These are phyloP conservation scores for Globicephala melas DNA, from an alignment of 2,113 vertebrate genomes.

Conservation along the genomic window DNA sequence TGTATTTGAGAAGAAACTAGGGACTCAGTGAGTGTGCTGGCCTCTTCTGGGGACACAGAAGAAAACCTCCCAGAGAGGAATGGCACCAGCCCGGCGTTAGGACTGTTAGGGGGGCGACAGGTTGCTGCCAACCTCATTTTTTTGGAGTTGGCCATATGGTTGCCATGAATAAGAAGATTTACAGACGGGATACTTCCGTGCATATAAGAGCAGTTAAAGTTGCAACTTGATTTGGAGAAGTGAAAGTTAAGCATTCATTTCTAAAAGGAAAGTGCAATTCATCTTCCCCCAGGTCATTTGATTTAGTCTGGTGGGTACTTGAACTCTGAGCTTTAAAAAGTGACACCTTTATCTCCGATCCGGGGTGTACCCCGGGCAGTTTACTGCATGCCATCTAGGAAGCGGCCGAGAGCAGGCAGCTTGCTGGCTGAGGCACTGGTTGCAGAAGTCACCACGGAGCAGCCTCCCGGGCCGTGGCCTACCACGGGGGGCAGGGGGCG, in stretches of 20 bases:
- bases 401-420: neutral
- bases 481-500: fast-evolving
- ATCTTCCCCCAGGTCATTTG: neutral
- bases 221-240: neutral
- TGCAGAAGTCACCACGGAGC: too few species aligned
- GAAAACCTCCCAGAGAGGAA: neutral
- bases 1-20: neutral
- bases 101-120: neutral
- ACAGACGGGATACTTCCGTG: neutral
- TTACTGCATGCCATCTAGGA: neutral
- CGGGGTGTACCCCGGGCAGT: neutral
- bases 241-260: slow-evolving; percentile 15
- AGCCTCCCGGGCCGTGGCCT: neutral
- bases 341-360: neutral
- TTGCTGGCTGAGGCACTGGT: neutral
- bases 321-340: slow-evolving; percentile 34
- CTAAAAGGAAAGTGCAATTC: neutral
- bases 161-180: neutral
- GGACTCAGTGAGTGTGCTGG: neutral
- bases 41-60: neutral
- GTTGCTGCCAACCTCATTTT: neutral
- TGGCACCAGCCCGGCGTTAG: neutral
- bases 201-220: neutral
- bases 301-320: neutral
- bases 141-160: neutral